Conservation (phyloP, 2,888 invertebrate genomes). For the Scrobipalpa atriplicella region DNA sequence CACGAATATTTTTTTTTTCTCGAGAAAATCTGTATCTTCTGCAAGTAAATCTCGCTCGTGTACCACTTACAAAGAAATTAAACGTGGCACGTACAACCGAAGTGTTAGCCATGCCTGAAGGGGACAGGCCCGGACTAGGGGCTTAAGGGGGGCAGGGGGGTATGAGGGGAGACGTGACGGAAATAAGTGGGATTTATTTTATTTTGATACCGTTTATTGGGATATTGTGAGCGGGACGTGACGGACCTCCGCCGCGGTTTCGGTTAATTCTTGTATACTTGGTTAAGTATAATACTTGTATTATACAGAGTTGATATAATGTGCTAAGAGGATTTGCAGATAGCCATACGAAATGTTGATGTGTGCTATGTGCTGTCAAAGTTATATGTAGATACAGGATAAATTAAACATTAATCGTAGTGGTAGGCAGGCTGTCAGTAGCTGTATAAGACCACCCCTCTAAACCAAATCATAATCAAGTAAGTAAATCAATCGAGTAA, state of each 20-base stretch:
- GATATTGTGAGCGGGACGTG: slow-evolving; percentile 20
- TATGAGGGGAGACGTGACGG: slow-evolving; percentile 31
- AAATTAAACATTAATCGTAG: no score
- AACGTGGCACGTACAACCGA: slow-evolving; percentile 38
- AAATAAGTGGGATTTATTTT: slow-evolving; percentile 33
- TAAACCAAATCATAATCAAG: no score
- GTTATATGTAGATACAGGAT: no score
- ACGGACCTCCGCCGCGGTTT: neutral
- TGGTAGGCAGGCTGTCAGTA: no score
- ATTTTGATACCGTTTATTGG: slow-evolving; percentile 32
- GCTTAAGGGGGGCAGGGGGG: neutral
- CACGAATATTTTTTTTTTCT: no score
- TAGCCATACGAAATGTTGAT: no score
- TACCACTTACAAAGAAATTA: slow-evolving; percentile 45
- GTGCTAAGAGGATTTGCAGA: no score
- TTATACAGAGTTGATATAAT: no score
- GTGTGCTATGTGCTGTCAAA: no score
- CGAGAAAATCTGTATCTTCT: no score
- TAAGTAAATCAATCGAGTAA: no score
- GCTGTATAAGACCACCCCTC: no score
- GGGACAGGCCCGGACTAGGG: neutral
- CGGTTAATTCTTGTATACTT: neutral
- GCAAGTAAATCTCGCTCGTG: neutral
- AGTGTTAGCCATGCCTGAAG: slow-evolving; percentile 34
- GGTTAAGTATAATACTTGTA: neutral